Percentiles rank a stretch among this genome's conserved stretches.
Conservation (phyloP, 2,113 vertebrate species). For the Bombycilla garrulus region DNA sequence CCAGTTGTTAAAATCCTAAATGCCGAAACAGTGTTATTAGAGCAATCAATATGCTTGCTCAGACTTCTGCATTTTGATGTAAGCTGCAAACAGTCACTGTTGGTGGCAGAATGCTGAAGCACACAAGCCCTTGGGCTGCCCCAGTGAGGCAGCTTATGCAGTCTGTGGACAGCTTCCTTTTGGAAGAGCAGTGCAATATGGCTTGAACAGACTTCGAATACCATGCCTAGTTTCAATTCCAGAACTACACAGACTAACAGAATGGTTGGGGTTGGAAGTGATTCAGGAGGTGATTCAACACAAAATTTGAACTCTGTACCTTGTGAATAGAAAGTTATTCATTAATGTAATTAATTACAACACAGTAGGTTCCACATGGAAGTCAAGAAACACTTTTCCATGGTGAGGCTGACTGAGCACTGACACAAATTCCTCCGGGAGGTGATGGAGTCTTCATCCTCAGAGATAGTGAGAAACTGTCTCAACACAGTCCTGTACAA, state of each 20-base stretch:
- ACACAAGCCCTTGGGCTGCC: rapidly evolving
- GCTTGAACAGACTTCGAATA: neutral
- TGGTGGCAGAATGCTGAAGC: neutral
- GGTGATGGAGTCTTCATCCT: neutral
- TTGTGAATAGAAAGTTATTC: neutral
- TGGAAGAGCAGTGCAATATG: rapidly evolving
- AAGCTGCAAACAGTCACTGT: neutral
- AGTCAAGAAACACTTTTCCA: neutral
- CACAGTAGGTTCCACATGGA: neutral
- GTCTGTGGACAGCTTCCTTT: neutral
- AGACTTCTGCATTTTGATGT: neutral
- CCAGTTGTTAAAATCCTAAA: neutral
- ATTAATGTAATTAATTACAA: neutral
- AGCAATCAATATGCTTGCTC: neutral
- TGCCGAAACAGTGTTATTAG: neutral
- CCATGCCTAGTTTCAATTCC: neutral
- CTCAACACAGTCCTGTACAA: neutral
- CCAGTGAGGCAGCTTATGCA: neutral
- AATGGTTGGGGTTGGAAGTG: neutral
- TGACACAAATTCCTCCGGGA: neutral
- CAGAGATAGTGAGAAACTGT: neutral
- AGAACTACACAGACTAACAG: neutral
- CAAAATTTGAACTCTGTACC: neutral
- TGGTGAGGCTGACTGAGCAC: neutral
- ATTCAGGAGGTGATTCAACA: neutral